phyloP scores from a whole-genome alignment of 37 sponge, comb jelly and placozoan genomes.

The Theonella swinhoei region DNA sequence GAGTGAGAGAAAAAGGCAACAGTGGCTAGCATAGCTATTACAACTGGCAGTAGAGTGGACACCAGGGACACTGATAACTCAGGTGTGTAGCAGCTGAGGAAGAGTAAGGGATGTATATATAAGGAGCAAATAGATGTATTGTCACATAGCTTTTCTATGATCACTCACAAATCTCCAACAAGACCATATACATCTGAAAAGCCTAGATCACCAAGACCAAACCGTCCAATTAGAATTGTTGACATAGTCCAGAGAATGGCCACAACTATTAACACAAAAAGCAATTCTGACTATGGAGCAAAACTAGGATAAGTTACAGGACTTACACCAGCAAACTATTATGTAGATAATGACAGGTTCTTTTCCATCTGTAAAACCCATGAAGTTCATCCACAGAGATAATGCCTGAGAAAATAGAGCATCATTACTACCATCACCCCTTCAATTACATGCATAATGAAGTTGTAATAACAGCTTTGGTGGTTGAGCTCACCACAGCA shows the following conservation, averaged over 20 bases:
- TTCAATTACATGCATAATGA: neutral
- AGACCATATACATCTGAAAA: conserved; percentile 5
- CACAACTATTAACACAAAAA: neutral
- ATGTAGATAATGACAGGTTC: conserved; percentile 70
- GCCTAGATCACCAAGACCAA: neutral
- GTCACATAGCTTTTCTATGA: neutral
- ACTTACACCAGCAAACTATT: conserved; percentile 58
- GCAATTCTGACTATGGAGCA: neutral
- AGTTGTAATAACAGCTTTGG: neutral
- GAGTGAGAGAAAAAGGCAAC: conserved; percentile 66
- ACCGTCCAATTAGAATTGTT: conserved; percentile 57
- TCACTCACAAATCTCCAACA: conserved; percentile 28
- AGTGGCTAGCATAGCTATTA: conserved; percentile 48
- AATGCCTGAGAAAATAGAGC: conserved; percentile 32
- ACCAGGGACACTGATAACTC: conserved; percentile 41
- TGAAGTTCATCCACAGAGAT: conserved; percentile 71
- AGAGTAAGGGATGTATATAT: neutral
- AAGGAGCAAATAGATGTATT: neutral
- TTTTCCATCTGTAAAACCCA: conserved; percentile 59
- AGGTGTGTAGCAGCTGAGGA: conserved; percentile 76
- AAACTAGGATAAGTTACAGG: neutral
- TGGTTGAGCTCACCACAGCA: conserved; percentile 31
- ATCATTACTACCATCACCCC: too few relatives aligned
- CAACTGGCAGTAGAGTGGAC: conserved; percentile 60
- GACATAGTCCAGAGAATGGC: conserved; percentile 38